Base-by-base conservation (phyloP, 2,113 vertebrate genomes). In the Circaetus cinerascens region DNA sequence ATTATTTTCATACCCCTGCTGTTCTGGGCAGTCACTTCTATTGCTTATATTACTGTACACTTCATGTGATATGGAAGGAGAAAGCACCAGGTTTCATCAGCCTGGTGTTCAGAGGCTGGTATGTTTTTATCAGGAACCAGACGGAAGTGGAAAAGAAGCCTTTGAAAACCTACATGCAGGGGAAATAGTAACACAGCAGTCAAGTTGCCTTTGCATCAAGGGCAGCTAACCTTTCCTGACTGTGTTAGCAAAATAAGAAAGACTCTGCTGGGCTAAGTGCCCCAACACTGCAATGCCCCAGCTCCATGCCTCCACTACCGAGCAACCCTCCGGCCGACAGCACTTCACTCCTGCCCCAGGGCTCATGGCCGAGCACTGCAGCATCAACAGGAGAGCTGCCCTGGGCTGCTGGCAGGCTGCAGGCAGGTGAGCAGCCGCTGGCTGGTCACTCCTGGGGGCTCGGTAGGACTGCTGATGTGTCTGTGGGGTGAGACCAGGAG, bases 221-320 rank as follows among this genome's bases (percentile, higher is more conserved):
- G 57, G 27, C 43, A 41, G 51, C 21, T 34, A 36, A 41, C 6
- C 6, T 60, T 62, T 73, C 45, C n/a, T 50, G 32, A 26, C 2
- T 29, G 17, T 26, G 48, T 12, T 22, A 51, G 20, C 36, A 86
- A 89, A 60, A 48, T 5, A 75, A 86, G 67, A 76, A 63, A 57
- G 46, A 13, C 13, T 51, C 11, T 72, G 13, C n/a, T 63, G 51
- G 67, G 13, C 15, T 41, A 29, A 75, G 20, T 30, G 41, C 30
- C 34, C 41, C 4, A 1, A 23, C 26, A 48, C 27, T 2, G 1
- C 41, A n/a, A 48, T 1, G 3, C 6, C 51, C 22, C 7, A 29
- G 12, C 21, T 92, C 43, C 25, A 27, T 1, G 14, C 22, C n/a
- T 79, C 32, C 32, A 15, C 41, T 63, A 7, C 14, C 0, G 3